Evolutionary conservation across 2,797 vertebrate genomes (phyloP), one percentile per base, ranked within the genome.

Genomic region (Molossus molossus): DNA sequence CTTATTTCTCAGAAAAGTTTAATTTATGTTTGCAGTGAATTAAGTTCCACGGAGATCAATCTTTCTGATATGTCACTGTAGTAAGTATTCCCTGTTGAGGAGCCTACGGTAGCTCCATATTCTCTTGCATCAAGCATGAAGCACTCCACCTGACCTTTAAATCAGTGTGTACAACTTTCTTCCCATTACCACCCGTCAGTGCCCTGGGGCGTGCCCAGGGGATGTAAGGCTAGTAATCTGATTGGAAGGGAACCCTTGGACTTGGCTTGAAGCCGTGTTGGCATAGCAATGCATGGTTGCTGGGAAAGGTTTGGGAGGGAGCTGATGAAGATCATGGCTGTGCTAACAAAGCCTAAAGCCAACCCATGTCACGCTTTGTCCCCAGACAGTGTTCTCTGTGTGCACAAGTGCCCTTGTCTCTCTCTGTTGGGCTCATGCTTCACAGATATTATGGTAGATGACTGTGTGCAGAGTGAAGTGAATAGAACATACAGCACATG

Each of bases 1-100:
- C 57, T 91, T 87, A 72, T 79, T 96, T 94, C 87, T 95, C 67
- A 76, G 83, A 67, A 86, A 97, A 96, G 33, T 58, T 94, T 95
- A 77, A 90, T 94, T 89, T 69, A 18, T 60, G 40, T 79, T 94
- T 80, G 83, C 69, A 57, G 11, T 73, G 50, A 89, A 65, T 94
- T 73, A 87, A 90, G 73, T 96, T 84, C n/a, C 23, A 81, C 0
- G 21, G 58, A 91, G 45, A 96, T 91, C 20, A 48, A 0, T 95
- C 80, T 96, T 95, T 83, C 83, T 94, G n/a, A 72, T 29, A 10
- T 21, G 37, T 79, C 53, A 53, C 25, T 72, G 0, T 40, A 60
- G 82, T 81, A 85, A 81, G 13, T 87, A 55, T 80, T 80, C 92
- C 27, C 12, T 80, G 18, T 48, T 76, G 55, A 79, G 70, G n/a